Base-by-base conservation (phyloP, 2,888 invertebrate species). In the Hipparchia sbordonii region DNA sequence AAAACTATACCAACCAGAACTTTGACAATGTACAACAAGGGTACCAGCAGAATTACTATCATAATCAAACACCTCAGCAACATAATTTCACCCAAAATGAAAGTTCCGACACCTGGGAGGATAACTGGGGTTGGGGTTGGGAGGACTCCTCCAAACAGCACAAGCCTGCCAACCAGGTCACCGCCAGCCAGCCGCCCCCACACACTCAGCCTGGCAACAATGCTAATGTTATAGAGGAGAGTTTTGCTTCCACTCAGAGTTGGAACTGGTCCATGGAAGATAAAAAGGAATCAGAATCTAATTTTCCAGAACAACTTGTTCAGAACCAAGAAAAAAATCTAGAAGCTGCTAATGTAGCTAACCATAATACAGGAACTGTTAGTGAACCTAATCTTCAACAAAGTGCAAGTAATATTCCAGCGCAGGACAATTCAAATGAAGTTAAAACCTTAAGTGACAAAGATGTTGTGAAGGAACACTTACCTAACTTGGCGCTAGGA, bases 201-300 rank as follows among this genome's bases (percentile, higher is more conserved):
- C 83, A 79, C 72, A 75, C 79, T 62, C 77, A 80, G 72, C 81
- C 82, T 2, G 85, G 82, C 60, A 87, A 90, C 70, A 92, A 93
- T 87, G 92, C 93, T 63, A 94, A 93, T 86, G 85, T 91, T 23
- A 92, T 95, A 77, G 94, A 93, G 72, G 95, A 96, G 77, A 95
- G 95, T 82, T 95, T 96, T 86, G 90, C 87, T 13, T 86, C 91
- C 8, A 89, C 87, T 39, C 94, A 95, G 77, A 91, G 93, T 60
- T 96, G 96, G 96, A 95, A 95, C 82, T 96, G 95, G 96, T 87
- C 94, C 6, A 88, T 91, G 79, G 95, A 95, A 70, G 95, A 95
- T 9, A 91, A 89, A 74, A 87, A 88, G 66, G 87, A 88, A 52
- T 72, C 72, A 9, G 82, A 82, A 63, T 81, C 84, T 48, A 70